A percentile compares a stretch with the other conserved stretches of the same genome.
Evolutionary conservation across 2,888 invertebrate species (phyloP).

Genomic region (Drosophila anomalata): DNA sequence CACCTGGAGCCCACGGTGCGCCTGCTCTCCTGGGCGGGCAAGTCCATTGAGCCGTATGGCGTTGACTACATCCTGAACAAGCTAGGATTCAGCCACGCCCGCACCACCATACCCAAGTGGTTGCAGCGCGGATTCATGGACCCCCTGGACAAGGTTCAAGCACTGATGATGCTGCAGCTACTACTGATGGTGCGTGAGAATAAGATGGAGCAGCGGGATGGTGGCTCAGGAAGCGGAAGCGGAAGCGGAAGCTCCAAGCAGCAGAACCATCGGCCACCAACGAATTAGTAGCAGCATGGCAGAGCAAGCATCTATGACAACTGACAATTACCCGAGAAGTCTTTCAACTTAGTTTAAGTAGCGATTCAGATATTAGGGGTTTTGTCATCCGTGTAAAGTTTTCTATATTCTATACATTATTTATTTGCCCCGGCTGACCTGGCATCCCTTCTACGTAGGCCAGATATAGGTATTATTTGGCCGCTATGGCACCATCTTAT

Average conservation of each 20-base stretch:
- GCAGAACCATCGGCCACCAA: slow-evolving; percentile 59
- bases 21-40: slow-evolving; percentile 94
- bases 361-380: slow-evolving; percentile 24
- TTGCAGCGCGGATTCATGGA: slow-evolving; percentile 99
- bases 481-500: slow-evolving; percentile 35
- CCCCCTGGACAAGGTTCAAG: slow-evolving; percentile 96
- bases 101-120: slow-evolving; percentile 99
- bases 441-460: slow-evolving; percentile 8
- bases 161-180: slow-evolving; percentile 90
- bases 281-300: slow-evolving; percentile 51
- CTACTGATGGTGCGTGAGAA: slow-evolving; percentile 86
- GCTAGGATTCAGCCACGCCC: slow-evolving; percentile 97
- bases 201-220: slow-evolving; percentile 75
- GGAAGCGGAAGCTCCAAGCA: slow-evolving; percentile 29
- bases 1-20: slow-evolving; percentile 97
- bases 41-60: slow-evolving; percentile 98
- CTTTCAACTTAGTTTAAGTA: slow-evolving; percentile 56
- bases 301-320: slow-evolving; percentile 58
- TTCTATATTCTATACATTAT: slow-evolving; percentile 18
- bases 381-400: slow-evolving; percentile 39
- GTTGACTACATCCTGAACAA: slow-evolving; percentile 99
- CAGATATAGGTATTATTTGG: background rate
- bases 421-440: slow-evolving; percentile 24
- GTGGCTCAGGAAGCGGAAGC: slow-evolving; percentile 6
- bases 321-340: slow-evolving; percentile 42